phyloP scores from a whole-genome alignment of 2,113 vertebrate species.

The Hippocampus abdominalis region DNA sequence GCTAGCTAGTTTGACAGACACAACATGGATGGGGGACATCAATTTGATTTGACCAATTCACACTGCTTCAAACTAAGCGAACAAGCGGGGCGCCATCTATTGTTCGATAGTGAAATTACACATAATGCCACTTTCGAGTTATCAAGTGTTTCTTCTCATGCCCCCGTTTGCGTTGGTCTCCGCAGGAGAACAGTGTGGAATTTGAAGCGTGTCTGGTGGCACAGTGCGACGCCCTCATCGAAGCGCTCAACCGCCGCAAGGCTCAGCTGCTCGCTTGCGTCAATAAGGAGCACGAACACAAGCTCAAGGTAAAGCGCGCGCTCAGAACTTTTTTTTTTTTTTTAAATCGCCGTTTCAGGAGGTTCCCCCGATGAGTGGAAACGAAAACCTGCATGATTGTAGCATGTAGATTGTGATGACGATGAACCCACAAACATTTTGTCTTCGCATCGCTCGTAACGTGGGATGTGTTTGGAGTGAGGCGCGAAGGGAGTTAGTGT shows the following conservation, averaged over 20 bases:
- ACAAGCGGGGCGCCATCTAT: too few relatives aligned
- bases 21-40: too few relatives aligned
- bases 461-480: constrained; percentile 17
- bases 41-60: too few relatives aligned
- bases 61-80: too few relatives aligned
- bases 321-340: neutral
- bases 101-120: too few relatives aligned
- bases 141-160: too few relatives aligned
- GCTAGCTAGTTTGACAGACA: too few relatives aligned
- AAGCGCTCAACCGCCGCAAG: constrained; percentile 93
- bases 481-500: constrained; percentile 3
- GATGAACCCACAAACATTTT: neutral
- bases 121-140: too few relatives aligned
- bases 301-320: constrained; percentile 81
- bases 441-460: neutral
- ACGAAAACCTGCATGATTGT: neutral
- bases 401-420: neutral
- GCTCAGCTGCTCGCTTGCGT: constrained; percentile 90
- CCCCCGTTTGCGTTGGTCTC: neutral
- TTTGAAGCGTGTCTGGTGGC: constrained; percentile 97
- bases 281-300: constrained; percentile 98
- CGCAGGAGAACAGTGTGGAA: constrained; percentile 95
- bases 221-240: constrained; percentile 96
- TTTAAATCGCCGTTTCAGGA: neutral
- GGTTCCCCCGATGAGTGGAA: neutral